These are phyloP conservation scores for Catocala sponsa DNA, from an alignment of 2,888 invertebrate species.

Conservation along the genomic window DNA sequence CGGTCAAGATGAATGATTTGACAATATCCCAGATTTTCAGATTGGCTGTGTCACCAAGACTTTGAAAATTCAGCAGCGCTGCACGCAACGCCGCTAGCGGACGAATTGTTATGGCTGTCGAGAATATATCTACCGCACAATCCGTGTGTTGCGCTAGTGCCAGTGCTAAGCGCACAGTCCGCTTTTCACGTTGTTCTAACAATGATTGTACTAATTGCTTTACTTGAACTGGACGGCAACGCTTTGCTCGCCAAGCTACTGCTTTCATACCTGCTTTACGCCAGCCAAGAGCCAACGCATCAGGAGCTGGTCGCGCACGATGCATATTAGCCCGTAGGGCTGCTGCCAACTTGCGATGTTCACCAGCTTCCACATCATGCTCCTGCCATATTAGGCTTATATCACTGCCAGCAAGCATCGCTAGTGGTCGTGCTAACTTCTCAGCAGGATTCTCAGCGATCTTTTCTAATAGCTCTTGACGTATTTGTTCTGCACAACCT, in stretches of 20 bases:
- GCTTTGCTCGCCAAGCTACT: conserved; percentile 58
- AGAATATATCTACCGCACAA: conserved; percentile 45
- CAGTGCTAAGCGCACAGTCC: conserved; percentile 57
- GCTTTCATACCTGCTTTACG: conserved; percentile 61
- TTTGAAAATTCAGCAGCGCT: conserved; percentile 50
- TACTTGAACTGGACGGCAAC: conserved; percentile 50
- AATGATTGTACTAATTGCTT: conserved; percentile 48
- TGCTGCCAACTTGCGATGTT: conserved; percentile 44
- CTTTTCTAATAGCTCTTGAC: conserved; percentile 4
- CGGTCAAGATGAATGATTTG: too few relatives aligned
- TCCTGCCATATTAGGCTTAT: conserved; percentile 32
- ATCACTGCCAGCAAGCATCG: conserved; percentile 30
- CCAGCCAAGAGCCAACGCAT: conserved; percentile 40
- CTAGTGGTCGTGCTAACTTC: conserved; percentile 31
- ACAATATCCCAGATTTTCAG: conserved; percentile 52
- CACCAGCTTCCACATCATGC: conserved; percentile 29
- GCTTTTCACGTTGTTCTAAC: conserved; percentile 44
- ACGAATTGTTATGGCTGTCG: conserved; percentile 44
- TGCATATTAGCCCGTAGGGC: conserved; percentile 42
- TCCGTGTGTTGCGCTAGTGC: conserved; percentile 53
- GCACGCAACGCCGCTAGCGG: conserved; percentile 59
- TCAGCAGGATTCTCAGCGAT: conserved; percentile 1
- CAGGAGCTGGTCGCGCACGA: conserved; percentile 2
- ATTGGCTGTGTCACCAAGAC: conserved; percentile 39
- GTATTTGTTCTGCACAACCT: conserved; percentile 56